Evolutionary conservation across 92 coral and sea anemone species (phyloP), one percentile per base, ranked within the genome.

Genomic region (Paragorgia papillata): DNA sequence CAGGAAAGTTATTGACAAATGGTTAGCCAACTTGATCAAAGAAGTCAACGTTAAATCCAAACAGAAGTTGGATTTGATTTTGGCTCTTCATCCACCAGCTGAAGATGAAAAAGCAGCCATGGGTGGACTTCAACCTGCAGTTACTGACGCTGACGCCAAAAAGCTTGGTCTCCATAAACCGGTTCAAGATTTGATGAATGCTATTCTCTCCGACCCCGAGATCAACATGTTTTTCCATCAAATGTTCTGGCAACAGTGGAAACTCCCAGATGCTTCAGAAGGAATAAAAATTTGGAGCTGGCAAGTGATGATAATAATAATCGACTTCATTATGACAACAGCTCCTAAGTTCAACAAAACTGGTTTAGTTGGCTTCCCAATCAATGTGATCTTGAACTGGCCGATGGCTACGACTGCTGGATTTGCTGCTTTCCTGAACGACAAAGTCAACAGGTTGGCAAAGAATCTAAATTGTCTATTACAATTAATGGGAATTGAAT

Each of bases 211-310:
- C 26, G 58, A 51, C 26, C 58, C 26, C 17, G 90, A 82, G 84
- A 71, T 86, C 81, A 86, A 86, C 81, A 86, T 86, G 87, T 77
- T 86, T 77, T 86, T 86, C 59, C 87, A 86, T 53, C 81, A 86
- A 62, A 86, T 86, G 90, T 86, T 86, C 82, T 82, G 90, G 87
- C 87, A 86, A 21, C 90, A 86, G 78, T 62, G 17, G 40, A 0
- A 15, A 9, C 77, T 76, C 28, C 86, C 84, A 39, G 44, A 50
- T 17, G 15, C 28, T 57, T 43, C 68, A 25, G 76, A 77, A 79
- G 84, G 87, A 78, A 7, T 1, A 20, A 70, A 50, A 63, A 77
- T 86, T 49, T 65, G 70, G 43, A 17, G 33, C 66, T 86, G 90
- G 90, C 90, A 86, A 13, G 0, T 70, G 43, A 83, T 86, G 87